A percentile compares a stretch with the other conserved stretches of the same genome.
Conservation (phyloP, 2,113 vertebrate genomes). For the Chamaea fasciata region DNA sequence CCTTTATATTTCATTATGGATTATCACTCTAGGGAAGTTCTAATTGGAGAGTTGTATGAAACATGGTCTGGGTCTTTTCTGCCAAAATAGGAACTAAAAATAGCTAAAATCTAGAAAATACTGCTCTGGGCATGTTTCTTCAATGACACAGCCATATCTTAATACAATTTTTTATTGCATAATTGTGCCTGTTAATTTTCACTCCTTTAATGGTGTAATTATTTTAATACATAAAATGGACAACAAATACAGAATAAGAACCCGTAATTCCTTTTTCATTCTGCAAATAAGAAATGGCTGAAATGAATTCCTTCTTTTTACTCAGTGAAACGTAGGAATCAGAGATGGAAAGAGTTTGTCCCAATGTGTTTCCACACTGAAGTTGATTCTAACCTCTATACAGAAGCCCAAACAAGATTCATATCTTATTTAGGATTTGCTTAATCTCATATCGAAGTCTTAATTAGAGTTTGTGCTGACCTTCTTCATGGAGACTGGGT, state of each 20-base stretch:
- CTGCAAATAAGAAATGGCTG: background rate
- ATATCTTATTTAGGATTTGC: background rate
- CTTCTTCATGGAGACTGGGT: background rate
- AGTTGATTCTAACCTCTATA: background rate
- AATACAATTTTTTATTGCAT: background rate
- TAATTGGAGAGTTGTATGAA: background rate
- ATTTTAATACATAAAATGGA: background rate
- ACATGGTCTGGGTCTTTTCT: background rate
- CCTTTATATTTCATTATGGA: conserved; percentile 11
- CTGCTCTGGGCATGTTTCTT: background rate
- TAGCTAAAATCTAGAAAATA: background rate
- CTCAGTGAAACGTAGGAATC: background rate
- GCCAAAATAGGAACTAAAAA: background rate
- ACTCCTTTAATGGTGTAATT: background rate
- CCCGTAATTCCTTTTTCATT: background rate
- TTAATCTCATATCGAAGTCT: background rate
- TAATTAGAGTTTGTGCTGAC: background rate
- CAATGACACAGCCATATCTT: background rate
- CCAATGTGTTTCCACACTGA: background rate
- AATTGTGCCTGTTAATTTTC: background rate
- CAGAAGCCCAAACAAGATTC: background rate
- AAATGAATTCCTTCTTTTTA: background rate
- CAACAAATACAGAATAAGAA: background rate
- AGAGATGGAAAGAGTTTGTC: background rate
- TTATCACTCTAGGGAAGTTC: background rate